Conservation (phyloP, 2,797 vertebrate genomes). For the Capromys pilorides region DNA sequence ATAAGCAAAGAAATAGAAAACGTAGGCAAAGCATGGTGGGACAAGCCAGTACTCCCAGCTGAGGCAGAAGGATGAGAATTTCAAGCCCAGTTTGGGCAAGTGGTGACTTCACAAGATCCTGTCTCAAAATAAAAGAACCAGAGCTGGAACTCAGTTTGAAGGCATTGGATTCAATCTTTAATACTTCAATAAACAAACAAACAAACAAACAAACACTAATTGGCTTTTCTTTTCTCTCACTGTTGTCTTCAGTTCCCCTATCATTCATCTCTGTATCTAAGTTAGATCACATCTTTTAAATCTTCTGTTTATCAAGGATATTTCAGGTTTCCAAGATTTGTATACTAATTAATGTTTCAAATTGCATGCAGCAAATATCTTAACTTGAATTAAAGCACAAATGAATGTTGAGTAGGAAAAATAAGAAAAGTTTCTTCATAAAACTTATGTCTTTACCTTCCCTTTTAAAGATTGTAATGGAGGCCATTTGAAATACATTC, state of each 20-base stretch:
- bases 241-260: neutral
- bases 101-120: neutral
- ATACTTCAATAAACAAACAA: neutral
- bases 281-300: constrained; percentile 47
- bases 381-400: constrained; percentile 46
- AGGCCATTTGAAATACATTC: constrained; percentile 19
- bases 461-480: constrained; percentile 7
- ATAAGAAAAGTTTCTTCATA: neutral
- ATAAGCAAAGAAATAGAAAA: neutral
- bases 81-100: neutral
- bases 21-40: neutral
- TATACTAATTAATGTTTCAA: constrained; percentile 46
- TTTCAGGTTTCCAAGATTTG: constrained; percentile 53
- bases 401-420: constrained; percentile 34
- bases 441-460: constrained; percentile 2
- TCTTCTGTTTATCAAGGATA: neutral
- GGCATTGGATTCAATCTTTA: neutral
- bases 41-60: neutral
- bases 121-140: neutral
- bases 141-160: neutral
- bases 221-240: neutral
- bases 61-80: neutral
- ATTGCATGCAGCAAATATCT: constrained; percentile 50
- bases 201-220: neutral
- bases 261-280: neutral